Evolutionary conservation across 2,888 invertebrate species (phyloP), one percentile per base, ranked within the genome.

Genomic region (Gnatocerus cornutus): DNA sequence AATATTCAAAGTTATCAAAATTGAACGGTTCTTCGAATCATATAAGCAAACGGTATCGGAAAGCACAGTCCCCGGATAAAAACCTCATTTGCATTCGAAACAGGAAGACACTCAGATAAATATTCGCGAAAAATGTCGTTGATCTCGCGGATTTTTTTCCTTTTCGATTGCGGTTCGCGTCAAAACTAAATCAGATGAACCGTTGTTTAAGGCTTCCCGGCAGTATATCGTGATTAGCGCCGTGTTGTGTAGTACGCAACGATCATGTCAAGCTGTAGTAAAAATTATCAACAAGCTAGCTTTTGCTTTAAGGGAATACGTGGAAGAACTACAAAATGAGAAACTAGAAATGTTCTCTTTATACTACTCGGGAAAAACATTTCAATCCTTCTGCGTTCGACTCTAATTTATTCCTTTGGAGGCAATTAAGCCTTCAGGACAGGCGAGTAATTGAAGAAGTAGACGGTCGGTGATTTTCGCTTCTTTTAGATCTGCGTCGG

Each of bases 291-390:
- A 67, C 66, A 67, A 59, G 59, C 59, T 46, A 50, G 66, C 64
- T 64, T 64, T 64, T 61, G 64, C 64, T 64, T 63, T 64, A 64
- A 64, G 64, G 59, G 66, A 59, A 67, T 67, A 67, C 59, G 66
- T 67, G 66, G 66, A 67, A 67, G 66, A 59, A 67, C 41, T 67
- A 16, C 59, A 58, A 59, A 67, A 33, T 50, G 39, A 58, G 50
- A 61, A 48, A 61, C 37, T 10, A 61, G 61, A 61, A 50, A 61
- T 33, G 39, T 48, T 61, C 50, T 61, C 16, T 50, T 61, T 58
- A 43, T 58, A 58, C 58, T 43, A 59, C 46, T 46, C 45, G 46
- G 46, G 59, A 59, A 59, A 59, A 59, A 59, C 59, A 46, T 59
- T 59, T 59, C 59, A 59, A 59, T 59, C 46, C 29, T 30, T 43